Base-by-base conservation (phyloP, 2,113 vertebrate genomes). In the Psilopogon haemacephalus region DNA sequence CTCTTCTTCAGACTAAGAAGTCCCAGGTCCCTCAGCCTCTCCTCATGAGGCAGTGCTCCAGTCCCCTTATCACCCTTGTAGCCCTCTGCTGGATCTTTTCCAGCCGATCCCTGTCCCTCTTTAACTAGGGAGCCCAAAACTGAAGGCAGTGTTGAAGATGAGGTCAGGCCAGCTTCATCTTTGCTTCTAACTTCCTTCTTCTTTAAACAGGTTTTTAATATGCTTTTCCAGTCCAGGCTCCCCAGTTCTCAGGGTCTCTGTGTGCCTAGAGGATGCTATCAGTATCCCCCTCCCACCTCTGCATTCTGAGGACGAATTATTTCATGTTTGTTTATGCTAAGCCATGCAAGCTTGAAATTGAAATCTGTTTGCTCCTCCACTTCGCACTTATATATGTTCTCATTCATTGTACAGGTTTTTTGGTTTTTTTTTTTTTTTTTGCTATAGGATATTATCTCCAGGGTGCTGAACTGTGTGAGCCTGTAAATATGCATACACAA, bases 311-410 rank as follows among this genome's bases (percentile, higher is more conserved):
- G 58, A 89, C 86, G 91, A 94, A 77, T 95, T 92, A 62, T 91
- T 92, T 89, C 68, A 88, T 88, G 75, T 93, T 96, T 96, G 91
- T 94, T 96, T 96, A 91, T 94, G 85, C 92, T 90, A 86, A 93
- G 69, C 86, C 85, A 84, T 68, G 77, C 86, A 89, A 97, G 89
- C 91, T 94, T 96, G 94, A 96, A 96, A 96, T 96, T 95, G 88
- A 88, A 95, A 96, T 95, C 87, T 96, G 84, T 93, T 95, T 88
- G 86, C 71, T 86, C 50, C 84, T 93, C 60, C 11, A 64, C 68
- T 94, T 84, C 68, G 65, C 83, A 68, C 85, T 95, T 79, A 86
- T 95, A 65, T 88, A 94, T 79, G 86, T 93, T 89, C 85, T 79
- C 93, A 42, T 72, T 86, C 92, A 84, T 65, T 74, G 85, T 90